phyloP scores from a whole-genome alignment of 2,113 vertebrate genomes.

The Equus quagga region DNA sequence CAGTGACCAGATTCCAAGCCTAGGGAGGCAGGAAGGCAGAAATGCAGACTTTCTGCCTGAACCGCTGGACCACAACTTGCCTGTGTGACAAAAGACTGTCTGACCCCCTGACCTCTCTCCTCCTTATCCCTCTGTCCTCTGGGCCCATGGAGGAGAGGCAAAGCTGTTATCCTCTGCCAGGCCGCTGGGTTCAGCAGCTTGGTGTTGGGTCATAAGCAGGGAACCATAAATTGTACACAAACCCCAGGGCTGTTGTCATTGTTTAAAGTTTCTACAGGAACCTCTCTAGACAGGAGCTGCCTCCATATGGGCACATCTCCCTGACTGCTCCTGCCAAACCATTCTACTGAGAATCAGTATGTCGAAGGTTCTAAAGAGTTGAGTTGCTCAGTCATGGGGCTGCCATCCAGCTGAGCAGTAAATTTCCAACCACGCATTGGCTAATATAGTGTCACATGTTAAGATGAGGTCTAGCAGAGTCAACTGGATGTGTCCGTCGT shows the following conservation, averaged over 20 bases:
- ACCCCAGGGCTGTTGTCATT: not conserved
- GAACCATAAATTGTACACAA: conserved; percentile 25
- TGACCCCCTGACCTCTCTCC: not conserved
- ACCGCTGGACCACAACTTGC: not conserved
- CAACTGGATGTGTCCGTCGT: not conserved
- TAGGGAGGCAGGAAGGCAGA: not conserved
- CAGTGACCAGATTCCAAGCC: conserved; percentile 1
- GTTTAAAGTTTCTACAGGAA: not conserved
- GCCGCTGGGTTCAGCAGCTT: not conserved
- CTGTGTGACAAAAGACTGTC: not conserved
- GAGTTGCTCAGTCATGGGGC: not conserved
- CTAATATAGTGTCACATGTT: not conserved
- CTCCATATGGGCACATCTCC: not conserved
- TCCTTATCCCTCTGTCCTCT: not conserved
- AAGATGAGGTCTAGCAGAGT: not conserved
- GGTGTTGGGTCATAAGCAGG: conserved; percentile 32
- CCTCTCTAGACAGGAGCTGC: not conserved
- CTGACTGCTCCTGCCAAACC: conserved; percentile 21
- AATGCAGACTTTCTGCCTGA: not conserved
- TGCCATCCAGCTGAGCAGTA: not conserved
- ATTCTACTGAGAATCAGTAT: not conserved
- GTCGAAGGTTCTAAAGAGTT: not conserved
- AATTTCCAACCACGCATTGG: not conserved
- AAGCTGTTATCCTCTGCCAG: conserved; percentile 18
- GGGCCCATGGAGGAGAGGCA: not conserved